Conservation (phyloP, 2,888 invertebrate genomes). For the Amphipoea oculea region DNA sequence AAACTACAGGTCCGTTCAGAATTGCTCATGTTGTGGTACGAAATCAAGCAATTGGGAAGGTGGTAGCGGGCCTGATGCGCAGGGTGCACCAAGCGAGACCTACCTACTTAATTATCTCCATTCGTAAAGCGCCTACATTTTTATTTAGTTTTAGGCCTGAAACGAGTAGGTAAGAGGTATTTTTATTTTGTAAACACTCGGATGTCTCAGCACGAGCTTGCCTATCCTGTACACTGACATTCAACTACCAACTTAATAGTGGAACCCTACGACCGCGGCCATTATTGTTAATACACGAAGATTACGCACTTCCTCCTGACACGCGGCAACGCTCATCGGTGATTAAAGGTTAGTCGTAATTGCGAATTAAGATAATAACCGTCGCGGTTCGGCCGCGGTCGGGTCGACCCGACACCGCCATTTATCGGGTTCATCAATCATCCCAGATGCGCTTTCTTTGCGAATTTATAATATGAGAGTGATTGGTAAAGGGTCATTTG, state of each 20-base stretch:
- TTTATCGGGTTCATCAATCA: conserved; percentile 72
- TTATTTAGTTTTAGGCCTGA: background rate
- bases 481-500: conserved; percentile 45
- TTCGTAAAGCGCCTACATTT: background rate
- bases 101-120: background rate
- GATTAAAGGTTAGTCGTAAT: conserved; percentile 76
- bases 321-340: conserved; percentile 63
- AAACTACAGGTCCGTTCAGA: background rate
- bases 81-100: background rate
- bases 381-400: conserved; percentile 62
- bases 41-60: background rate
- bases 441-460: conserved; percentile 62
- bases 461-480: conserved; percentile 50
- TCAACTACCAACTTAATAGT: background rate
- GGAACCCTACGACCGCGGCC: background rate
- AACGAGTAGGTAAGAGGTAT: background rate
- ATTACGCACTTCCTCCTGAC: conserved; percentile 29
- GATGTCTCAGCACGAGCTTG: background rate
- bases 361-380: conserved; percentile 74
- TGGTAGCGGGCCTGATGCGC: background rate
- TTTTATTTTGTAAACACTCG: background rate
- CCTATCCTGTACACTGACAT: background rate
- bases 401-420: conserved; percentile 52
- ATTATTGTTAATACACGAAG: conserved; percentile 23
- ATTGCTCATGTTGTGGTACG: no score